Evolutionary conservation across 1,140 invertebrate species (phyloP).

Genomic region (Aphidius ervi): DNA sequence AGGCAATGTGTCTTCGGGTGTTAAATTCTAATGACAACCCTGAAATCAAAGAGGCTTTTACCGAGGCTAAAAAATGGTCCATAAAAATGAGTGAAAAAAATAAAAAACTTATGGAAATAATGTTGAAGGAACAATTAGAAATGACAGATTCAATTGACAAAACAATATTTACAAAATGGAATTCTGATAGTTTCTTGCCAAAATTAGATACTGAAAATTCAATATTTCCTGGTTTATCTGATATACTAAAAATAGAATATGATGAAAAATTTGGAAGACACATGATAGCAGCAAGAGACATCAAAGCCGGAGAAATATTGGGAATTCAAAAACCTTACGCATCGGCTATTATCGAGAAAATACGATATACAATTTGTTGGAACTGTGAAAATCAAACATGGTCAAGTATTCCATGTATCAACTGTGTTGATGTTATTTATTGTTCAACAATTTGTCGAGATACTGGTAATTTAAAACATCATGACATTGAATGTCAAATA

Average conservation of each 20-base stretch:
- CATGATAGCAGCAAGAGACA: conserved; percentile 61
- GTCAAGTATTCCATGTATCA: conserved; percentile 61
- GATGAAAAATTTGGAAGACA: conserved; percentile 60
- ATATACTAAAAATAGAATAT: conserved; percentile 58
- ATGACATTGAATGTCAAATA: conserved; percentile 72
- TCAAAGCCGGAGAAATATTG: conserved; percentile 72
- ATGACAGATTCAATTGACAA: background rate
- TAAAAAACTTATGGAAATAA: background rate
- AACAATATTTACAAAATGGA: background rate
- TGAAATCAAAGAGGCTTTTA: no score
- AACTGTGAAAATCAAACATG: conserved; percentile 66
- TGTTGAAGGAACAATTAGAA: background rate
- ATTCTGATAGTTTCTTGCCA: conserved; percentile 4
- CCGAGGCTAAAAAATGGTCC: background rate
- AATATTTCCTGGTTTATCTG: conserved; percentile 58
- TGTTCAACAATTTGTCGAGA: conserved; percentile 67
- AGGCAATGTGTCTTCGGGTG: background rate
- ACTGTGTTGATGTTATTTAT: conserved; percentile 64
- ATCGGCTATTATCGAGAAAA: conserved; percentile 57
- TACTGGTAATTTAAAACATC: conserved; percentile 61
- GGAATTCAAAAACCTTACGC: conserved; percentile 75
- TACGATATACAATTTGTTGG: conserved; percentile 65
- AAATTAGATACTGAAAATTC: conserved; percentile 28
- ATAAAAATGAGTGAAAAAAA: background rate
- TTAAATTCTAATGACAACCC: no score